Evolutionary conservation across 2,113 vertebrate genomes (phyloP), one percentile per base, ranked within the genome.

Genomic region (Nyctereutes procyonoides): DNA sequence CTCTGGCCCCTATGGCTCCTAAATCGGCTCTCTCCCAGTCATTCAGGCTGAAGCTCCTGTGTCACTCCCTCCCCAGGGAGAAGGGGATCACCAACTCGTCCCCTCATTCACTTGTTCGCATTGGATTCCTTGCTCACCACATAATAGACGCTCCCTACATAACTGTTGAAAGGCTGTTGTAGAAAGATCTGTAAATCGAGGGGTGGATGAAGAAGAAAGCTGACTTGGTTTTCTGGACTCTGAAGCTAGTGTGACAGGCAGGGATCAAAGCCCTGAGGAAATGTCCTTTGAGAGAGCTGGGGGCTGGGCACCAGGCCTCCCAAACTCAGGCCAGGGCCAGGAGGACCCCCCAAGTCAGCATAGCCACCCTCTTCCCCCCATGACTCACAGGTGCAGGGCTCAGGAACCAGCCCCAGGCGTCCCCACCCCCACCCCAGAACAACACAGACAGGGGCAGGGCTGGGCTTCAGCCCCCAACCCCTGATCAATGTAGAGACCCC

Each of bases 81-180:
- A 74, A 30, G 30, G 74, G 74, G 74, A 77, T 51, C 74, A 53
- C n/a, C 48, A 11, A 5, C 9, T 67, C 3, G 14, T 3, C 20
- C 48, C 35, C 35, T 76, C 19, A 1, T 13, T 69, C 11, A 3
- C 38, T n/a, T 0, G 26, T n/a, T 28, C n/a, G 26, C 17, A 0
- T 22, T 8, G 5, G 24, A 6, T 77, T 38, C 28, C 77, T 60
- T 35, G 28, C n/a, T 0, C 2, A 8, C 12, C 60, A 62, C 2
- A 0, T 2, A 24, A 20, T 1, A 85, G 35, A 43, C 15, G 15
- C 30, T 81, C 55, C 51, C 9, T 3, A 14, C 14, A 16, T 19
- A 79, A 16, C 22, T 60, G 35, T 6, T 62, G 55, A 24, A 83
- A 85, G 51, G 17, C 73, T 30, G 12, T 11, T 32, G 43, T 4